phyloP scores from a whole-genome alignment of 2,797 vertebrate genomes.

The Gymnoscopelus microlampas region DNA sequence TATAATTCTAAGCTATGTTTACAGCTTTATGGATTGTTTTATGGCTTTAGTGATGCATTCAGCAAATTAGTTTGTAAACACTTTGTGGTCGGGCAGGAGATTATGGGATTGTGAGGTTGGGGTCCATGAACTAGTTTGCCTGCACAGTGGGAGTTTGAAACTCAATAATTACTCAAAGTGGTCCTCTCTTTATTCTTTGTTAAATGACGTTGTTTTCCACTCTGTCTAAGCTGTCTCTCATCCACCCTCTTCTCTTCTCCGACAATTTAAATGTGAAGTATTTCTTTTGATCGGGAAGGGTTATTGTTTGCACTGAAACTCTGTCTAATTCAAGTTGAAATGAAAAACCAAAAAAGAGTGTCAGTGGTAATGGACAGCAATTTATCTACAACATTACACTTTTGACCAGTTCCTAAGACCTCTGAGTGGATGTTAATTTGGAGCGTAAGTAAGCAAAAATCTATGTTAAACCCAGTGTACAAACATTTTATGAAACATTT shows the following conservation, averaged over 20 bases:
- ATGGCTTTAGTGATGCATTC: slow-evolving; percentile 57
- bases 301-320: not conserved
- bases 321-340: no score
- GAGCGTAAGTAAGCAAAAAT: no score
- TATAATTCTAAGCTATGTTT: slow-evolving; percentile 62
- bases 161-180: slow-evolving; percentile 54
- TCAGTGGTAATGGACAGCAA: no score
- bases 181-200: slow-evolving; percentile 7
- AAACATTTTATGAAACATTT: no score
- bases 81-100: slow-evolving; percentile 66
- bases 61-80: slow-evolving; percentile 71
- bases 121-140: slow-evolving; percentile 65
- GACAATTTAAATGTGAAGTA: no score
- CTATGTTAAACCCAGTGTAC: no score
- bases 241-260: not conserved
- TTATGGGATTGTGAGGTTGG: slow-evolving; percentile 66
- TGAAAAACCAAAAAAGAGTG: no score
- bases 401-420: no score
- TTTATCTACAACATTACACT: no score
- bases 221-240: not conserved
- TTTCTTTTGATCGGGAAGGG: no score
- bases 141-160: slow-evolving; percentile 50
- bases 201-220: slow-evolving; percentile 20
- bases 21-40: slow-evolving; percentile 68
- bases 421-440: no score